Base-by-base conservation (phyloP, 2,797 vertebrate genomes). In the Amblyraja radiata region DNA sequence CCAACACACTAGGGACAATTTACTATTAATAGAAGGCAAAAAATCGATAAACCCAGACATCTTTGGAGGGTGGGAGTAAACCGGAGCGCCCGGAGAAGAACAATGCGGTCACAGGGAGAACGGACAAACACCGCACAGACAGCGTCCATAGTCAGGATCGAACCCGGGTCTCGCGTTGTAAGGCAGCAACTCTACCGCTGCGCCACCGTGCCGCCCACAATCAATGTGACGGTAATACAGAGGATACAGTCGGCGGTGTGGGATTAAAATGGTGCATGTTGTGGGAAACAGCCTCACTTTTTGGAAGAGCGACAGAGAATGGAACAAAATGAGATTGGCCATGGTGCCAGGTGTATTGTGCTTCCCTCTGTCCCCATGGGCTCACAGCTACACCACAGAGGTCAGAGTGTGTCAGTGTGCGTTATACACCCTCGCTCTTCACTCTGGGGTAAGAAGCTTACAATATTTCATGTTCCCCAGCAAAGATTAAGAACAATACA, bases 281-380 rank as follows among this genome's bases (percentile, higher is more conserved):
- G 32, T 25, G 32, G 13, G 65, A 91, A 73, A 25, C 65, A 23
- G 90, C 28, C 28, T 46, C 54, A 71, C 13, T 68, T 74, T 58
- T 76, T 74, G 71, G 71, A 76, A 76, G 71, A 92, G 10, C 10
- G 36, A 71, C 74, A 6, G 71, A 92, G 90, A 92, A 92, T 76
- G 90, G 76, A 92, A 92, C 25, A 92, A 92, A 92, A 92, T 74
- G 21, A 92, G 90, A 92, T 92, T 92, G 90, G 88, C 46, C 36
- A 92, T 76, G 90, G 90, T 76, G 73, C 90, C 90, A 92, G 90
- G 90, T 92, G 90, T 74, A 92, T 63, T 76, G 73, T 71, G 28
- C 73, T 25, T 54, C 18, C 71, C 46, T 92, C 36, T 28, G 1
- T 92, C 36, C 58, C 90, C 6, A 25, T 73, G 21, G 63, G 39